phyloP scores from a whole-genome alignment of 2,888 invertebrate species.

The Masnerella sp. region DNA sequence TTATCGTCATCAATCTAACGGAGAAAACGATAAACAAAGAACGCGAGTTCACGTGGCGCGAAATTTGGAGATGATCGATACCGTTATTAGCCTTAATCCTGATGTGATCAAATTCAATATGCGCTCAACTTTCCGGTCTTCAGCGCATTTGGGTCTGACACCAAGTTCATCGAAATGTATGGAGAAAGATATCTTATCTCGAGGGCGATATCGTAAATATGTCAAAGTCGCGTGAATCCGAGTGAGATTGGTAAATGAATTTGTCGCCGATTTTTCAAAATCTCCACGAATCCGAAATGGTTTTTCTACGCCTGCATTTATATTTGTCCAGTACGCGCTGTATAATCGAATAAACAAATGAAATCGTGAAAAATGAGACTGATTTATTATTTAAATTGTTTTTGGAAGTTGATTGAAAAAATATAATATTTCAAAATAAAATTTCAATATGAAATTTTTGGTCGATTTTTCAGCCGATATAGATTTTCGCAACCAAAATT shows the following conservation, averaged over 20 bases:
- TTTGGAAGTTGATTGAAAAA: too few species aligned
- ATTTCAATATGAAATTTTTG: too few species aligned
- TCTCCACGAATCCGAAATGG: background rate
- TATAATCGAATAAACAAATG: too few species aligned
- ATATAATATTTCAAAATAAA: too few species aligned
- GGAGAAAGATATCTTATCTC: slow-evolving; percentile 24
- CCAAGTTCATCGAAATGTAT: slow-evolving; percentile 8
- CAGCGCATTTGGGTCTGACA: slow-evolving; percentile 17
- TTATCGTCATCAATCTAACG: too few species aligned
- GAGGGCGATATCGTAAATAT: slow-evolving; percentile 22
- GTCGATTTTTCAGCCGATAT: too few species aligned
- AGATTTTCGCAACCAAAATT: too few species aligned
- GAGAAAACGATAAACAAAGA: background rate
- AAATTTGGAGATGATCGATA: slow-evolving; percentile 11
- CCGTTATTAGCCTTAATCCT: slow-evolving; percentile 10
- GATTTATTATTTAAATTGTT: too few species aligned
- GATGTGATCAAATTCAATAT: slow-evolving; percentile 7
- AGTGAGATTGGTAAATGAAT: slow-evolving; percentile 11
- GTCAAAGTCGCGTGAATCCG: slow-evolving; percentile 22
- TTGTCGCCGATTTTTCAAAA: slow-evolving; percentile 1
- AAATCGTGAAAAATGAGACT: too few species aligned
- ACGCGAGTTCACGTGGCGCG: too few species aligned
- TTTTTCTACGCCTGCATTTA: too few species aligned
- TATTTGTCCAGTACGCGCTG: too few species aligned
- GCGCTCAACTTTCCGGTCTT: slow-evolving; percentile 9